Conservation (phyloP, 2,888 invertebrate genomes). For the Philereme vetulata region DNA sequence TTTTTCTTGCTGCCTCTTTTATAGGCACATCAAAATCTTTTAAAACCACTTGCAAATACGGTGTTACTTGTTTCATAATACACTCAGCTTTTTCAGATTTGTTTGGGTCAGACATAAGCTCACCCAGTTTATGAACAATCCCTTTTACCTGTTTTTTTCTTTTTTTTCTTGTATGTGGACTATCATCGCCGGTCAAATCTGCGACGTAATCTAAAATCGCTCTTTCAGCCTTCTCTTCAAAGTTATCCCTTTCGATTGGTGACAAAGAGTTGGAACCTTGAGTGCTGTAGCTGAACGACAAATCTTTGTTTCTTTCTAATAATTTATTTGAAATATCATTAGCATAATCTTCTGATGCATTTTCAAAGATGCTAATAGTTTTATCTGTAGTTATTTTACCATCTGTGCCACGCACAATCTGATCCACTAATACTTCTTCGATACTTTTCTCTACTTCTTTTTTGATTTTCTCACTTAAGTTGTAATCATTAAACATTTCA, state of each 20-base stretch:
- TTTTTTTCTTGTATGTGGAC: constrained; percentile 20
- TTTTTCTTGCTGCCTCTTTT: constrained; percentile 29
- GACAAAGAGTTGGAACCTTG: constrained; percentile 11
- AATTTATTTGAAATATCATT: constrained; percentile 31
- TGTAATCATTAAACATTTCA: constrained; percentile 28
- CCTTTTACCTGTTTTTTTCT: constrained; percentile 28
- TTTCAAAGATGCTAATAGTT: constrained; percentile 32
- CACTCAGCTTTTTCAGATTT: constrained; percentile 28
- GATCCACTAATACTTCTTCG: constrained; percentile 34
- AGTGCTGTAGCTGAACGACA: constrained; percentile 16
- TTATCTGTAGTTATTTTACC: constrained; percentile 24
- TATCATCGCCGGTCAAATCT: constrained; percentile 27
- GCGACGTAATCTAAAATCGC: constrained; percentile 39
- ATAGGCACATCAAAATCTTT: constrained; percentile 17
- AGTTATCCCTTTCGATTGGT: constrained; percentile 18
- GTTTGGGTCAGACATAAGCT: constrained; percentile 32
- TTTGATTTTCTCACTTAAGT: constrained; percentile 16
- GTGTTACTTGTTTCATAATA: constrained; percentile 31
- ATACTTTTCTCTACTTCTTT: constrained; percentile 32
- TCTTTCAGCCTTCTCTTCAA: constrained; percentile 30
- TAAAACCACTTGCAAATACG: constrained; percentile 29
- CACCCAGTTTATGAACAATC: constrained; percentile 31
- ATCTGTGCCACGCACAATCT: constrained; percentile 33
- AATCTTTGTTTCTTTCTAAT: constrained; percentile 28
- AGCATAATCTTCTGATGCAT: constrained; percentile 31